Base-by-base conservation (phyloP, 1,140 invertebrate species). In the Antheraea mylitta region DNA sequence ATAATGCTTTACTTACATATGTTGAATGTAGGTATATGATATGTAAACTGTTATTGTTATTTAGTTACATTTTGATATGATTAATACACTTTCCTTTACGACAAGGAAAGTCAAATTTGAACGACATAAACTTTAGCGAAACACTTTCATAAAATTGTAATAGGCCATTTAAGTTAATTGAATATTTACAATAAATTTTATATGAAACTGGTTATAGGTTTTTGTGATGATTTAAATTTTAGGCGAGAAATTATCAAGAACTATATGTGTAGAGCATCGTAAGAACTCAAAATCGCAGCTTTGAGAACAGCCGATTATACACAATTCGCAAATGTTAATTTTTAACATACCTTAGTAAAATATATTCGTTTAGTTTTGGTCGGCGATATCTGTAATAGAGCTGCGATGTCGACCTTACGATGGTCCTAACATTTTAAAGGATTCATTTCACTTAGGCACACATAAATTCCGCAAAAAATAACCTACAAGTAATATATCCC, bases 111-210 rank as follows among this genome's bases (percentile, higher is more conserved):
- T 85, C 79, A 78, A 85, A 81, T 79, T 78, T 70, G 78, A 85
- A 83, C 82, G 77, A 79, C 75, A 74, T 77, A 81, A 85, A 83
- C 67, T 77, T 81, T 85, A 85, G 84, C 84, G 84, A 89, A 83
- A 91, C 82, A 82, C 85, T 77, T 84, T 42, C 75, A 76, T 85
- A 80, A 77, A 85, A 80, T 78, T 76, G 76, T 85, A 80, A 70
- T 91, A 91, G 87, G 86, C 89, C 87, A 81, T 90, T 82, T 76
- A 83, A 84, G 75, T 81, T 83, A 84, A 73, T 81, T 85, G 80
- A 87, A 88, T 91, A 91, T 90, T 85, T 91, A 91, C 89, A 91
- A 81, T 88, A 86, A 89, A 80, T 82, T 53, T 53, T 53, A 86
- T 77, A 81, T 75, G 82, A 84, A 79, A 85, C 79, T 76, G 79